Evolutionary conservation across 2,888 invertebrate genomes (phyloP).

Genomic region (Opisthograptis luteolata): DNA sequence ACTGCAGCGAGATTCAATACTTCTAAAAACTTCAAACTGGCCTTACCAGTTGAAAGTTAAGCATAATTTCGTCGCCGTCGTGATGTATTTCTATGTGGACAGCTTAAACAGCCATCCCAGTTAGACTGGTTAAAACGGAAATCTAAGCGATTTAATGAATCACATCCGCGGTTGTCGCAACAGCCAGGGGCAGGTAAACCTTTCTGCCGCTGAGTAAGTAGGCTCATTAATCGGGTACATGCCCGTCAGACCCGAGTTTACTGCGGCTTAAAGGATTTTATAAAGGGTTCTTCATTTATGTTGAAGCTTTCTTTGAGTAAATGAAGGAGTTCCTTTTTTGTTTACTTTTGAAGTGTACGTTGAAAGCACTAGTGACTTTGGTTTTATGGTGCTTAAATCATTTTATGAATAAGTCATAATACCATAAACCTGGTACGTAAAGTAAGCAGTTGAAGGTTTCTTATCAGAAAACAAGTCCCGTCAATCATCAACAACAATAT

Average conservation of each 20-base stretch:
- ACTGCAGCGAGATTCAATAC: slow-evolving; percentile 31
- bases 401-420: slow-evolving; percentile 11
- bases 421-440: slow-evolving; percentile 6
- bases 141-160: slow-evolving; percentile 75
- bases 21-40: slow-evolving; percentile 28
- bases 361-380: neutral
- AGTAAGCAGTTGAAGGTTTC: slow-evolving; percentile 13
- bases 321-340: slow-evolving; percentile 19
- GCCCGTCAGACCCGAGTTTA: slow-evolving; percentile 30
- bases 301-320: slow-evolving; percentile 36
- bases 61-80: slow-evolving; percentile 31
- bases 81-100: slow-evolving; percentile 45
- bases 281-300: slow-evolving; percentile 31
- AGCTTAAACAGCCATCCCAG: slow-evolving; percentile 50
- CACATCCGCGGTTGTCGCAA: slow-evolving; percentile 68
- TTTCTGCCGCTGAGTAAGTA: slow-evolving; percentile 44
- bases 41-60: slow-evolving; percentile 27
- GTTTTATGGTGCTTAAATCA: slow-evolving; percentile 4
- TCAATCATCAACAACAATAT: slow-evolving; percentile 22
- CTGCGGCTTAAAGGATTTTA: slow-evolving; percentile 22
- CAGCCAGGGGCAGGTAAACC: slow-evolving; percentile 47
- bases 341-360: neutral
- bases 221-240: slow-evolving; percentile 51
- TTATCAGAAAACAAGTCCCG: slow-evolving; percentile 21
- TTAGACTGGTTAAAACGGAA: slow-evolving; percentile 76